Conservation (phyloP, 2,888 invertebrate species). For the Eupithecia exiguata region DNA sequence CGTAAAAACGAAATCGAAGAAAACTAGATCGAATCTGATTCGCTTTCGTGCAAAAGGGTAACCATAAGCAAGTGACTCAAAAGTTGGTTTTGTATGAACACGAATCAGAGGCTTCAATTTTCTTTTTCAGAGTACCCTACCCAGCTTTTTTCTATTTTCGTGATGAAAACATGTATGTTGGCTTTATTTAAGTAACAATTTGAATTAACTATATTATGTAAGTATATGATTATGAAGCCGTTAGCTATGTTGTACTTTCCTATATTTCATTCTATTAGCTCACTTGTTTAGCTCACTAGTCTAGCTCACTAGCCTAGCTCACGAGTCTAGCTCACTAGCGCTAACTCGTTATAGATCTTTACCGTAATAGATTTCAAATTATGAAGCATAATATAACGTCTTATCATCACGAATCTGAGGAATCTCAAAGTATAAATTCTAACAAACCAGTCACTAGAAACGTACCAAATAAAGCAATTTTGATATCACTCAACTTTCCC, state of each 20-base stretch:
- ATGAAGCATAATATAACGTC: slow-evolving; percentile 3
- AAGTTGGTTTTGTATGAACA: too few relatives aligned
- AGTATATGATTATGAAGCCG: neutral
- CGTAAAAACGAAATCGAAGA: too few relatives aligned
- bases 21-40: too few relatives aligned
- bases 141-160: neutral
- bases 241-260: neutral
- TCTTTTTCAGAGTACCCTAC: too few relatives aligned
- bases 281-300: neutral
- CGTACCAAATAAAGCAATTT: slow-evolving; percentile 9
- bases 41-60: too few relatives aligned
- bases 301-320: neutral
- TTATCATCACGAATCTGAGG: slow-evolving; percentile 3
- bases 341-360: neutral
- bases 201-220: slow-evolving; percentile 20
- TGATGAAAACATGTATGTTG: neutral
- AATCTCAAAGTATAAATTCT: slow-evolving; percentile 27
- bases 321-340: neutral
- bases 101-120: too few relatives aligned
- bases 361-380: neutral
- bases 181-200: neutral
- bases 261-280: neutral
- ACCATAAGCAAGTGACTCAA: too few relatives aligned
- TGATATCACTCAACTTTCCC: slow-evolving; percentile 11
- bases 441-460: slow-evolving; percentile 30